Base-by-base conservation (phyloP, 2,797 vertebrate genomes). In the Lagodon rhomboides region DNA sequence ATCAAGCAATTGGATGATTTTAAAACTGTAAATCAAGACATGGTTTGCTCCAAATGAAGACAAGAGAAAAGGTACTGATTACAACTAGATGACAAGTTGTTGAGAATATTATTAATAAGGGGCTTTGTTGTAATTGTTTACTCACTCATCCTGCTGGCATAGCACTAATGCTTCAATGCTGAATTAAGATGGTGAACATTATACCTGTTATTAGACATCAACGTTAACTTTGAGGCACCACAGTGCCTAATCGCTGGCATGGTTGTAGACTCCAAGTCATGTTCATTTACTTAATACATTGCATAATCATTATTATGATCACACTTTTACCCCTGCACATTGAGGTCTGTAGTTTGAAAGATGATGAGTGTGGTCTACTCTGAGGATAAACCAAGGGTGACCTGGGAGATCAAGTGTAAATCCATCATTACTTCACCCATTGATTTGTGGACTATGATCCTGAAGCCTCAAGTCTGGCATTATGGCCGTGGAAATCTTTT, bases 1-100 rank as follows among this genome's bases (percentile, higher is more conserved):
- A 60, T 65, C 18, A 79, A 73, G 59, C 18, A 43, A 72, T 17
- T 83, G 67, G 54, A 79, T 43, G 49, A 82, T 55, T 50, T 38
- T 68, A 27, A 69, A 58, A 16, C 16, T 8, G 46, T 15, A 63
- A 77, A 77, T 61, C 25, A 63, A 49, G 7, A 46, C 7, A n/a
- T 56, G 1, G 25, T 61, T 56, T 53, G 22, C 56, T 58, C 20
- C 25, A 58, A 61, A 43, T 20, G 16, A 46, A 7, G 20, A 75
- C 10, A 68, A 68, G n/a, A 55, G 74, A 34, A 64, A 56, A 50
- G n/a, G 22, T 3, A 47, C 22, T 70, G 23, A 69, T 9, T 71
- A 30, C 64, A 62, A 46, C 8, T 61, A 23, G 1, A 46, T 43
- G 15, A 62, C 54, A 63, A 43, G 61, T 46, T 18, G 58, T 12